Conservation (phyloP, 2,888 invertebrate genomes). For the Polydrusus cervinus region DNA sequence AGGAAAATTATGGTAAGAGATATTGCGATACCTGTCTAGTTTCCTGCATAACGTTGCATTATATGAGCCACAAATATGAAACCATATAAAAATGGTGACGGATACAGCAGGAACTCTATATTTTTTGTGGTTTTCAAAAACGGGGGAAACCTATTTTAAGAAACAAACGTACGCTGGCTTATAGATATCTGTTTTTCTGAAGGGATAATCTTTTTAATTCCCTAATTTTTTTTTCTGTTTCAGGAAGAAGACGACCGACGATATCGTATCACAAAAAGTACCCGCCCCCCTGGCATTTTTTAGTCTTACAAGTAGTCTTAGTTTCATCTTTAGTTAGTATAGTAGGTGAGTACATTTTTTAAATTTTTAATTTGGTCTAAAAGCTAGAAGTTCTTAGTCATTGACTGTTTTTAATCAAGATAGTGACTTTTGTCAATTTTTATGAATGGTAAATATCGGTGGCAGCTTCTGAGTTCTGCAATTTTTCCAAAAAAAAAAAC, state of each 20-base stretch:
- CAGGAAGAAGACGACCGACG: constrained; percentile 70
- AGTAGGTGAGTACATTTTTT: constrained; percentile 67
- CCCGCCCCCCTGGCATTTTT: constrained; percentile 69
- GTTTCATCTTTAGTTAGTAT: constrained; percentile 70
- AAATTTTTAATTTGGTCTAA: too few relatives aligned
- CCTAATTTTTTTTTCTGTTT: constrained; percentile 42
- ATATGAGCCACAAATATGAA: constrained; percentile 23
- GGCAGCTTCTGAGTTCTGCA: too few relatives aligned
- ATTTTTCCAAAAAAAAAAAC: too few relatives aligned
- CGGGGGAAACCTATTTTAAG: constrained; percentile 37
- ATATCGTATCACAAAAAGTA: constrained; percentile 66
- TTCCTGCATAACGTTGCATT: constrained; percentile 24
- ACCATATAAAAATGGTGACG: constrained; percentile 23
- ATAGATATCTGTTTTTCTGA: constrained; percentile 10
- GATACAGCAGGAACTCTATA: constrained; percentile 35
- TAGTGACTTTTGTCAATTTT: too few relatives aligned
- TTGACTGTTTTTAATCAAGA: too few relatives aligned
- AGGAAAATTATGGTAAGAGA: too few relatives aligned
- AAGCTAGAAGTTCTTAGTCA: too few relatives aligned
- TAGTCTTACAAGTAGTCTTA: constrained; percentile 68
- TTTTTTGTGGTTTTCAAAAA: constrained; percentile 44
- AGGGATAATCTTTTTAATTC: constrained; percentile 26
- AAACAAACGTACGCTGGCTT: constrained; percentile 1
- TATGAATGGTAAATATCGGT: too few relatives aligned
- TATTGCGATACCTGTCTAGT: neutral